These are phyloP conservation scores for Pristionchus fissidentatus DNA, from an alignment of 2,888 invertebrate species.

Conservation along the genomic window DNA sequence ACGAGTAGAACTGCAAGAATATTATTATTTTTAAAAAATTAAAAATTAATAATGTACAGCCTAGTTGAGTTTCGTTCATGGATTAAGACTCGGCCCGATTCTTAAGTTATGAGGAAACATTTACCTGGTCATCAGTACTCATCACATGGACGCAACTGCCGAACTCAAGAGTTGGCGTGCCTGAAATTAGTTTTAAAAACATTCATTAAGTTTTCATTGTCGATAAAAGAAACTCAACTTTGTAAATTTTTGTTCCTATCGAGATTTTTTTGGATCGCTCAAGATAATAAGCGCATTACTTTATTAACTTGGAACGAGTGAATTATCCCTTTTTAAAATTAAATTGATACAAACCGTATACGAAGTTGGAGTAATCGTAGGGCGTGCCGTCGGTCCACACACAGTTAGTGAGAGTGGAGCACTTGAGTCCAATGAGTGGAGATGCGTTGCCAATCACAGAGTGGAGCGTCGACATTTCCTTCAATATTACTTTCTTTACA, in stretches of 20 bases:
- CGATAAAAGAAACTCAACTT: too few species aligned
- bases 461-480: neutral
- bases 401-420: neutral
- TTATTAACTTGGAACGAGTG: neutral
- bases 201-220: too few species aligned
- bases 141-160: conserved; percentile 23
- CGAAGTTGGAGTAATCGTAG: conserved; percentile 37
- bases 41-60: neutral
- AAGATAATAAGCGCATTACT: neutral
- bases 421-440: conserved; percentile 33
- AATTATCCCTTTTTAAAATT: neutral
- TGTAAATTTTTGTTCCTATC: too few species aligned
- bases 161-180: neutral
- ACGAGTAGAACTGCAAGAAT: conserved; percentile 20
- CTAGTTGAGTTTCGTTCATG: too few species aligned
- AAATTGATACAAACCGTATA: neutral
- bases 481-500: neutral
- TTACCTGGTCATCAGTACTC: neutral
- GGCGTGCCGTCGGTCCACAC: conserved; percentile 31
- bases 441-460: neutral
- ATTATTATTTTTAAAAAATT: neutral
- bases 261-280: too few species aligned
- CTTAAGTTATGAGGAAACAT: too few species aligned
- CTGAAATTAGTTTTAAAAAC: neutral
- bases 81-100: too few species aligned